These are phyloP conservation scores for Salvator merianae DNA, from an alignment of 2,113 vertebrate genomes.

Conservation along the genomic window DNA sequence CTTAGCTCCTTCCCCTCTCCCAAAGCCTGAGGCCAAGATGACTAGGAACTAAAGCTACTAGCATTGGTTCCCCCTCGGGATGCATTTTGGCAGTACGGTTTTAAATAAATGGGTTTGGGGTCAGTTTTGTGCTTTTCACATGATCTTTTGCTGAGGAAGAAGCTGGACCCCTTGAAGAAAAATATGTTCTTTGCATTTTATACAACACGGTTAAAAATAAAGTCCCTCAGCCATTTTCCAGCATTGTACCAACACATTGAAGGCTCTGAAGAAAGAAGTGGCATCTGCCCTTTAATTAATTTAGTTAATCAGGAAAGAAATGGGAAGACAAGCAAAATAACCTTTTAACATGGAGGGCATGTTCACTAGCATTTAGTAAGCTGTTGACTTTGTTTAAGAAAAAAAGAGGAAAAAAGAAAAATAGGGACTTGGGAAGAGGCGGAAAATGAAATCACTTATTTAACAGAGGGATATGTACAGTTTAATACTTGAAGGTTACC, in stretches of 20 bases:
- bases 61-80: no score
- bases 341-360: constrained; percentile 88
- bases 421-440: constrained; percentile 52
- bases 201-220: constrained; percentile 21
- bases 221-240: constrained; percentile 2
- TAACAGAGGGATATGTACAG: constrained; percentile 95
- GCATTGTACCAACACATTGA: constrained; percentile 49
- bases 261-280: constrained; percentile 61
- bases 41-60: no score
- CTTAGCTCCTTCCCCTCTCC: no score
- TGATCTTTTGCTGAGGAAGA: constrained; percentile 56
- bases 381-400: constrained; percentile 88
- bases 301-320: constrained; percentile 53
- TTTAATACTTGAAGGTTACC: constrained; percentile 81
- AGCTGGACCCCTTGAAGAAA: constrained; percentile 48
- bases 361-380: constrained; percentile 88
- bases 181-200: constrained; percentile 46
- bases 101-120: constrained; percentile 59
- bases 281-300: constrained; percentile 20
- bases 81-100: no score
- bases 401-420: constrained; percentile 53
- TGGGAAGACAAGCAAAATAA: constrained; percentile 59
- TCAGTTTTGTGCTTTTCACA: constrained; percentile 66
- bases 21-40: no score
- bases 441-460: constrained; percentile 94